Evolutionary conservation across 64 coral and sea anemone species (phyloP).

Genomic region (Montipora cactus): DNA sequence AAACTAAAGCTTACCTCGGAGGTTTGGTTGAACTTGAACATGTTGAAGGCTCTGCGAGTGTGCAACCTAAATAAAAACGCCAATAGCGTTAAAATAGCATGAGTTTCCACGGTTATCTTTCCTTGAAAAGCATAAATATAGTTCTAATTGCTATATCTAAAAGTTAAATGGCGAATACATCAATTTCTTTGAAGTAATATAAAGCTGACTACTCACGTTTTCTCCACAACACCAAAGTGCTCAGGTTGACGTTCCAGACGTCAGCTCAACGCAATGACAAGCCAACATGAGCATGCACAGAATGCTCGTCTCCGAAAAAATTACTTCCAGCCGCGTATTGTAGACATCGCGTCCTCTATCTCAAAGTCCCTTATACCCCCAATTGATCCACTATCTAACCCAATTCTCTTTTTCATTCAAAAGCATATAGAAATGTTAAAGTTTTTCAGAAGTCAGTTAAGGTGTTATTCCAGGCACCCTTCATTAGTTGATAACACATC

Average conservation of each 20-base stretch:
- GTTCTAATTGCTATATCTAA: conserved; percentile 19
- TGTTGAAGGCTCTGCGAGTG: conserved; percentile 34
- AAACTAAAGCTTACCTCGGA: conserved; percentile 59
- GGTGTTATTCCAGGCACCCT: not conserved
- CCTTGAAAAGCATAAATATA: conserved; percentile 11
- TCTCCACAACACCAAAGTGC: too few relatives aligned
- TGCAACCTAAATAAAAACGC: conserved; percentile 23
- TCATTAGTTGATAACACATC: not conserved
- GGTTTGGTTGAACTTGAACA: conserved; percentile 46
- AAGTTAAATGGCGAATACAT: conserved; percentile 25
- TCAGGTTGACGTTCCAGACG: too few relatives aligned
- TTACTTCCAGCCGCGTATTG: too few relatives aligned
- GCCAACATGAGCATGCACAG: too few relatives aligned
- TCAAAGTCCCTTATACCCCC: not conserved
- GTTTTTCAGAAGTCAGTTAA: conserved; percentile 1
- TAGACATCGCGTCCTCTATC: too few relatives aligned
- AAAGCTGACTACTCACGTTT: not conserved
- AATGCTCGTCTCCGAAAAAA: too few relatives aligned
- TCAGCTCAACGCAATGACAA: too few relatives aligned
- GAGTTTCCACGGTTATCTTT: too few relatives aligned
- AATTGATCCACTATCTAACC: not conserved
- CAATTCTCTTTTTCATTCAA: conserved; percentile 16
- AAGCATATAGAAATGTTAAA: conserved; percentile 13
- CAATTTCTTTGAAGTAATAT: conserved; percentile 34
- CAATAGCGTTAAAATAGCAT: too few relatives aligned